A percentile compares a stretch with the other conserved stretches of the same genome.
Conservation (phyloP, 1,140 invertebrate genomes). For the Pseudachorutes palmiensis region DNA sequence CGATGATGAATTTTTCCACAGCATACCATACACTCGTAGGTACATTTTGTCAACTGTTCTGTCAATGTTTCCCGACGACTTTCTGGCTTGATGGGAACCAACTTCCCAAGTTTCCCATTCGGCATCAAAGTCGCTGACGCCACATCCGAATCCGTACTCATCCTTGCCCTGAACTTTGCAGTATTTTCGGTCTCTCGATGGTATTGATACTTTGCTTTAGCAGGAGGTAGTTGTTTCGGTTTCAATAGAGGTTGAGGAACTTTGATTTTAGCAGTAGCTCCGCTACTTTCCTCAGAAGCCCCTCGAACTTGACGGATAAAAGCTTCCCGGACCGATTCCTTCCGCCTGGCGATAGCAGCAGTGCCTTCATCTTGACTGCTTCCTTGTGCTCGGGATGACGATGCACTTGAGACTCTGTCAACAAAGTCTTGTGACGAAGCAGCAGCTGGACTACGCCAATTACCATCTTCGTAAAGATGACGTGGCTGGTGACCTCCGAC, state of each 20-base stretch:
- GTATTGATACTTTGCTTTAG: no score
- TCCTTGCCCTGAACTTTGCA: neutral
- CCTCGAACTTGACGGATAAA: constrained; percentile 6
- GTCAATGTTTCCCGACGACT: constrained; percentile 70
- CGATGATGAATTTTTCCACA: constrained; percentile 70
- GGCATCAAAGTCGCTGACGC: neutral
- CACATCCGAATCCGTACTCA: neutral
- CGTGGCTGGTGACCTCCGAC: no score
- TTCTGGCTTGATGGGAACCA: constrained; percentile 28
- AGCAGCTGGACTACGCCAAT: neutral
- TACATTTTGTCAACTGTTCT: constrained; percentile 65
- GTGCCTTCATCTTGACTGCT: neutral
- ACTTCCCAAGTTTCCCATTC: neutral
- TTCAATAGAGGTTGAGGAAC: neutral
- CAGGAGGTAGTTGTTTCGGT: no score
- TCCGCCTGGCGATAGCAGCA: neutral
- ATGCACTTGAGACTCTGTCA: neutral
- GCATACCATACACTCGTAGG: constrained; percentile 86
- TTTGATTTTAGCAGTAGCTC: neutral
- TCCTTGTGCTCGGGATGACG: no score
- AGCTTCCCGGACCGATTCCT: neutral
- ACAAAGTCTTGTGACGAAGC: neutral
- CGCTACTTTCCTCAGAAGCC: neutral
- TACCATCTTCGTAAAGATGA: neutral
- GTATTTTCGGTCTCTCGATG: no score